Evolutionary conservation across 2,797 vertebrate species (phyloP).

Genomic region (Lutjanus campechanus): DNA sequence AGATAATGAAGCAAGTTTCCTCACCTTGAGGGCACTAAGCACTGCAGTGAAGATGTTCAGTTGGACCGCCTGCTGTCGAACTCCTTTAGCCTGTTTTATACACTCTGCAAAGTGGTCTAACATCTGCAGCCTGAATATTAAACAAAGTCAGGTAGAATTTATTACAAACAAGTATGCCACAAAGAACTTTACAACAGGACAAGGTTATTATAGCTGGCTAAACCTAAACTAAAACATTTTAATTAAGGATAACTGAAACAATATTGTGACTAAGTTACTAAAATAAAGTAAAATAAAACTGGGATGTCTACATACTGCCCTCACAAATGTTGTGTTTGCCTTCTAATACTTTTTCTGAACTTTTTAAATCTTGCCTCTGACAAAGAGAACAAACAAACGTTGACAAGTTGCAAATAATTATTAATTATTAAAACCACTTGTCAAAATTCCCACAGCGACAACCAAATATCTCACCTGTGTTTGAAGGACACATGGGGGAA

Average conservation of each 20-base stretch:
- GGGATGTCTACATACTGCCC: too few relatives aligned
- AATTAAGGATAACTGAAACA: too few relatives aligned
- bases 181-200: neutral
- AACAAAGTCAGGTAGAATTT: neutral
- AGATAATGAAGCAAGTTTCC: slow-evolving; percentile 7
- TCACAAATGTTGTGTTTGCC: too few relatives aligned
- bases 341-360: too few relatives aligned
- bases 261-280: too few relatives aligned
- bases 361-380: too few relatives aligned
- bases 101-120: slow-evolving; percentile 99
- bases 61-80: slow-evolving; percentile 98
- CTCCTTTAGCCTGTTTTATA: slow-evolving; percentile 98
- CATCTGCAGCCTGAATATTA: slow-evolving; percentile 93
- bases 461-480: slow-evolving; percentile 87
- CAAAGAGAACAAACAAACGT: neutral
- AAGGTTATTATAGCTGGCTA: too few relatives aligned
- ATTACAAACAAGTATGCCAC: neutral
- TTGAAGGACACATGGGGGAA: slow-evolving; percentile 99
- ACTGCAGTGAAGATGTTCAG: slow-evolving; percentile 99
- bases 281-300: too few relatives aligned
- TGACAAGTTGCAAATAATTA: neutral
- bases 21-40: slow-evolving; percentile 97
- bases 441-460: neutral
- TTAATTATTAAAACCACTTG: neutral
- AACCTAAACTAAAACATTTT: too few relatives aligned